Evolutionary conservation across 2,797 vertebrate genomes (phyloP), one percentile per base, ranked within the genome.

Genomic region (Channa striata): DNA sequence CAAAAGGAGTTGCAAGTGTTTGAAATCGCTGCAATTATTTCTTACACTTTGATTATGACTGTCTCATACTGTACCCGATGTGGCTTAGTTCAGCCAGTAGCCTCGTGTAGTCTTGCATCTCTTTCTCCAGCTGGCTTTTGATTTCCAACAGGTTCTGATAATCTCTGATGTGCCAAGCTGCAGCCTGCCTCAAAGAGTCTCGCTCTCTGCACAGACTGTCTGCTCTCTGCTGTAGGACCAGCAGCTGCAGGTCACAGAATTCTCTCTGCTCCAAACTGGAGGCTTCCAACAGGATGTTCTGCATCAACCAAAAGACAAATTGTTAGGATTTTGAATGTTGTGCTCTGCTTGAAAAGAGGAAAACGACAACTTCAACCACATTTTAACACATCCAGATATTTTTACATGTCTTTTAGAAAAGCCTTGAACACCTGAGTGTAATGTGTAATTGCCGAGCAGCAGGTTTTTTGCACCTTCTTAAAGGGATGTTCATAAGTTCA

Each of bases 101-200:
- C 5, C 72, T 83, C 42, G 71, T 82, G 84, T 94, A 94, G 0
- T 91, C 87, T 53, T 43, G 68, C 47, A 94, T 94, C 87, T 95
- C 92, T 0, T 78, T 2, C 81, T 94, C 92, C 59, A 95, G 84
- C 11, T 82, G 65, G 34, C 73, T 87, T 69, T 89, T 93, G 13
- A 90, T 25, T 0, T 93, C 91, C 67, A 94, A 78, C 64, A 95
- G 91, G 72, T 65, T 43, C 77, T 93, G 74, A 68, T 93, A 90
- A 40, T 93, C 88, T 12, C 78, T 81, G 58, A 80, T 84, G 76
- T 93, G 93, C 1, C 79, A 77, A 60, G 86, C 86, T 16, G 84
- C 58, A 20, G 92, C 82, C 11, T 53, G 37, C 3, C 91, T 59
- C 53, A 92, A 82, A 16, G 84, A 86, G 0, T 80, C 52, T 46